Evolutionary conservation across 2,888 invertebrate genomes (phyloP).

Genomic region (Drosophila lutescens): DNA sequence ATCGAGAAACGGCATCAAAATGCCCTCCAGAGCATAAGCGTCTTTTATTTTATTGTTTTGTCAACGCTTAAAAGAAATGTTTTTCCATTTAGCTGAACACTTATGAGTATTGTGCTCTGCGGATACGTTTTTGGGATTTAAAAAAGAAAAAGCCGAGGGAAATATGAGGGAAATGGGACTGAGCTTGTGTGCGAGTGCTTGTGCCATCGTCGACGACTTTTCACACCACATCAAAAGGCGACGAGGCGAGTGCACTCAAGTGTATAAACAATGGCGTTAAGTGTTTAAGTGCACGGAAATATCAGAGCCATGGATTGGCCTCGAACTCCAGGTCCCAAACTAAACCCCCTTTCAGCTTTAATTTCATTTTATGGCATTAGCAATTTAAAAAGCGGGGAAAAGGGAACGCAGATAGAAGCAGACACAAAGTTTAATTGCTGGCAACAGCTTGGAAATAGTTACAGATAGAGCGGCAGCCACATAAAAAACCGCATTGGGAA

Average conservation of each 20-base stretch:
- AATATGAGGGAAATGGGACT: constrained; percentile 56
- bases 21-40: constrained; percentile 63
- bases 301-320: constrained; percentile 72
- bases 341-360: constrained; percentile 52
- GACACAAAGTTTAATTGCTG: constrained; percentile 75
- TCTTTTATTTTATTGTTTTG: constrained; percentile 77
- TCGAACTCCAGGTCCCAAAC: constrained; percentile 28
- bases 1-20: constrained; percentile 41
- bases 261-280: constrained; percentile 79
- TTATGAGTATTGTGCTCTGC: constrained; percentile 69
- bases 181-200: constrained; percentile 45
- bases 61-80: constrained; percentile 78
- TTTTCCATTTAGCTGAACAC: constrained; percentile 80
- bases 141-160: background rate
- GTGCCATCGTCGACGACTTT: constrained; percentile 63
- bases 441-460: constrained; percentile 75
- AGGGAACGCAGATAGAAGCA: constrained; percentile 33
- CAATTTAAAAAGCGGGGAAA: constrained; percentile 45
- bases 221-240: constrained; percentile 80
- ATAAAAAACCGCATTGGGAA: constrained; percentile 55
- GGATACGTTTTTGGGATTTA: constrained; percentile 62
- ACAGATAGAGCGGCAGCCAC: constrained; percentile 32
- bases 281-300: constrained; percentile 79
- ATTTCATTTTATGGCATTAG: constrained; percentile 69
- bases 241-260: constrained; percentile 74